phyloP scores from a whole-genome alignment of 2,888 invertebrate species.

The Aphidoletes aphidimyza region DNA sequence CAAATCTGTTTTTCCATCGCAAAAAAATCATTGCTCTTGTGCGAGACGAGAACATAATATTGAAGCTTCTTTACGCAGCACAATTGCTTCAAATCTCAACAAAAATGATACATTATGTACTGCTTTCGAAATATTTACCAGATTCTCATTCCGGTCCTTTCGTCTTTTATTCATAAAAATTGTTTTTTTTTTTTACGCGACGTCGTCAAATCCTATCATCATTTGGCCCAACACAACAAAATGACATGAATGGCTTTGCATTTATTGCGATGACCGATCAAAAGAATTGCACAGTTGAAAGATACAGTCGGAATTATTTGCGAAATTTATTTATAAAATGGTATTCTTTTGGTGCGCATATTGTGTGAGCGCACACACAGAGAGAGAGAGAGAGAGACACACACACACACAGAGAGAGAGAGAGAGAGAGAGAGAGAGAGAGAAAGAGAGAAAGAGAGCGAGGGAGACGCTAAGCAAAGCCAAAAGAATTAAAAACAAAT shows the following conservation, averaged over 20 bases:
- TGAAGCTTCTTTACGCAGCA: too few relatives aligned
- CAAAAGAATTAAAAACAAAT: too few relatives aligned
- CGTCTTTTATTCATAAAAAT: conserved; percentile 26
- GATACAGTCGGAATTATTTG: not conserved
- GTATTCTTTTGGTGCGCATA: not conserved
- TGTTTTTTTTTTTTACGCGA: conserved; percentile 41
- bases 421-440: not conserved
- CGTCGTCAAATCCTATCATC: conserved; percentile 21
- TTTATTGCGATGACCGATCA: conserved; percentile 29
- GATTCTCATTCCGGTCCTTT: not conserved
- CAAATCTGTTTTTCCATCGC: too few relatives aligned
- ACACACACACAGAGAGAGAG: not conserved
- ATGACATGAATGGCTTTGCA: conserved; percentile 7
- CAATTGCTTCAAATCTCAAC: too few relatives aligned
- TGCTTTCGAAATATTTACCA: not conserved
- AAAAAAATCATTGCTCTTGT: too few relatives aligned
- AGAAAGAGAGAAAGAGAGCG: not conserved
- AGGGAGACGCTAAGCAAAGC: not conserved
- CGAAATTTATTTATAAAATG: conserved; percentile 36
- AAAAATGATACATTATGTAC: not conserved
- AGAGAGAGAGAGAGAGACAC: not conserved
- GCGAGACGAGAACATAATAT: too few relatives aligned
- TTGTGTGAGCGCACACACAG: not conserved
- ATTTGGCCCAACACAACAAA: not conserved
- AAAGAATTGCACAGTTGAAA: conserved; percentile 12